Conservation (phyloP, 1,140 invertebrate genomes). For the Drosophila seguyi region DNA sequence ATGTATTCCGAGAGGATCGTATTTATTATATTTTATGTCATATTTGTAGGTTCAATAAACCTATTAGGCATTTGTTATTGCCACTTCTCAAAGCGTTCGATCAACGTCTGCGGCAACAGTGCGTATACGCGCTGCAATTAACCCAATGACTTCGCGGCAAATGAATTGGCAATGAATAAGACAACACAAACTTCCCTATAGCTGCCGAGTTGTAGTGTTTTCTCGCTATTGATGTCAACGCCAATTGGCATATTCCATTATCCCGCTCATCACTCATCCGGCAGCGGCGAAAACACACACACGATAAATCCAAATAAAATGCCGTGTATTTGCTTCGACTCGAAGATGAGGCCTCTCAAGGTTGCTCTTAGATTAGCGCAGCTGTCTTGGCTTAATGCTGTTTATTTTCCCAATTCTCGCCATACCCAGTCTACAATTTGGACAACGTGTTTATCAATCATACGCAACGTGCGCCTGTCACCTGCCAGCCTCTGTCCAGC, state of each 20-base stretch:
- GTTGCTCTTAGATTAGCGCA: conserved; percentile 62
- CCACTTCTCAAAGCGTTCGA: conserved; percentile 6
- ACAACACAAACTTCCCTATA: conserved; percentile 23
- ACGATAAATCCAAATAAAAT: conserved; percentile 39
- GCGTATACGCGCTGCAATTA: conserved; percentile 68
- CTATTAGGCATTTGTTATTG: conserved; percentile 1
- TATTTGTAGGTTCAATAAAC: conserved; percentile 2
- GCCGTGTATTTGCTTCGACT: conserved; percentile 19
- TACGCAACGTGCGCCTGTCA: conserved; percentile 72
- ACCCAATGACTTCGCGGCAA: conserved; percentile 47
- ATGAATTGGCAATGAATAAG: conserved; percentile 45
- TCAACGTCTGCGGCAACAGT: conserved; percentile 23
- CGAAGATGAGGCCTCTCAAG: conserved; percentile 60
- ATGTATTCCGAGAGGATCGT: too few relatives aligned
- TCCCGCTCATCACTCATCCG: conserved; percentile 67
- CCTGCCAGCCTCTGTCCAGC: conserved; percentile 49
- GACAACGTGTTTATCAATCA: conserved; percentile 75
- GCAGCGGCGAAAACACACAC: conserved; percentile 22
- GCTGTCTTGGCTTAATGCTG: conserved; percentile 46
- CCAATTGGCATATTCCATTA: conserved; percentile 79
- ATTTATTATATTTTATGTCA: not conserved
- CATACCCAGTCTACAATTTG: conserved; percentile 52
- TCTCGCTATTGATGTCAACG: conserved; percentile 60
- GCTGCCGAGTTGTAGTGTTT: conserved; percentile 25
- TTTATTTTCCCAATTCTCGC: conserved; percentile 37